These are phyloP conservation scores for Lordiphosa andalusiaca DNA, from an alignment of 2,888 invertebrate genomes.

Conservation along the genomic window DNA sequence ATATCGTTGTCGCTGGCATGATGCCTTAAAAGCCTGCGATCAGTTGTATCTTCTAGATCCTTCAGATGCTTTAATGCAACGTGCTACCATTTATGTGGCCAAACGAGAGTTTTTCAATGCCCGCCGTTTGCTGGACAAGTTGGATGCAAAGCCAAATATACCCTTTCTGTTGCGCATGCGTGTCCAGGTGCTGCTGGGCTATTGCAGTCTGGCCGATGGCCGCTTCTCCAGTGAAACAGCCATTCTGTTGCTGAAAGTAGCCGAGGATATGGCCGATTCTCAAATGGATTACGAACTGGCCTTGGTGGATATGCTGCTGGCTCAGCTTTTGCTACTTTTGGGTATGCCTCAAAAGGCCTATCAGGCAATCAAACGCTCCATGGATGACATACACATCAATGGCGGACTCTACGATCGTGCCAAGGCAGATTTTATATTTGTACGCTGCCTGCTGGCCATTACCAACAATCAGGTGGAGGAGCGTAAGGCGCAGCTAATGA, in stretches of 20 bases:
- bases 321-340: slow-evolving; percentile 87
- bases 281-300: slow-evolving; percentile 89
- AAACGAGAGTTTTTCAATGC: slow-evolving; percentile 79
- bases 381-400: slow-evolving; percentile 88
- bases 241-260: slow-evolving; percentile 85
- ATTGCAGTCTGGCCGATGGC: slow-evolving; percentile 83
- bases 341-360: slow-evolving; percentile 89
- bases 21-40: slow-evolving; percentile 85
- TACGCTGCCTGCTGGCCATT: slow-evolving; percentile 88
- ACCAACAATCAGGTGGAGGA: slow-evolving; percentile 78
- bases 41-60: slow-evolving; percentile 85
- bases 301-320: slow-evolving; percentile 88
- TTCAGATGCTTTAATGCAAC: slow-evolving; percentile 84
- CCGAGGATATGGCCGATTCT: slow-evolving; percentile 87
- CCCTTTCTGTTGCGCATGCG: slow-evolving; percentile 82
- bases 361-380: slow-evolving; percentile 85
- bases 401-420: slow-evolving; percentile 91
- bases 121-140: slow-evolving; percentile 71
- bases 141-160: slow-evolving; percentile 77
- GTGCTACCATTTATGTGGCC: slow-evolving; percentile 79
- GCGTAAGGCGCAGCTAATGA: slow-evolving; percentile 57
- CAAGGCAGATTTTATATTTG: slow-evolving; percentile 87
- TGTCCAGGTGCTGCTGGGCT: slow-evolving; percentile 86
- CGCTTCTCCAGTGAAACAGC: slow-evolving; percentile 82
- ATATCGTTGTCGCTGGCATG: slow-evolving; percentile 84